Conservation (phyloP, 2,888 invertebrate species). For the Agrochola lychnidis region DNA sequence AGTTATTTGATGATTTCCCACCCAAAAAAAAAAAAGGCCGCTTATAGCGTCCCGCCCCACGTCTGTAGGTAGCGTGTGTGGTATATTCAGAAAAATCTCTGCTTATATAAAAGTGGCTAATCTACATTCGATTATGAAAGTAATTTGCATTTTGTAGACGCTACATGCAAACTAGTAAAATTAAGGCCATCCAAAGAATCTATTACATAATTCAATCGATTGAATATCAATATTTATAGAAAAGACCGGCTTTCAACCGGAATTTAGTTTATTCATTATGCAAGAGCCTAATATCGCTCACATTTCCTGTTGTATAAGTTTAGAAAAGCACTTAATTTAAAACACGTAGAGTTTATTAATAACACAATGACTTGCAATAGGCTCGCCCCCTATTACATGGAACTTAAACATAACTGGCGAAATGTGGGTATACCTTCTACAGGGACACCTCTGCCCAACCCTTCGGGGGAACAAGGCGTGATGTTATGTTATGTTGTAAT, state of each 20-base stretch:
- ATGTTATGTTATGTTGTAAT: no score
- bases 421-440: no score
- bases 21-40: no score
- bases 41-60: no score
- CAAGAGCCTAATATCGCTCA: slow-evolving; percentile 32
- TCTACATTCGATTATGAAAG: slow-evolving; percentile 19
- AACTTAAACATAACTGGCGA: no score
- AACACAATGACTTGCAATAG: not conserved
- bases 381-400: no score
- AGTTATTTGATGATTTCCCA: no score
- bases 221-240: slow-evolving; percentile 35
- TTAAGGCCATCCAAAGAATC: slow-evolving; percentile 27
- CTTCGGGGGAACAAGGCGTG: no score
- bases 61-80: not conserved
- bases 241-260: slow-evolving; percentile 35
- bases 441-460: no score
- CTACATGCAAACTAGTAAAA: slow-evolving; percentile 24
- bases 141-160: slow-evolving; percentile 27
- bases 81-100: not conserved
- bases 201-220: slow-evolving; percentile 43
- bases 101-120: slow-evolving; percentile 6
- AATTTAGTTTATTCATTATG: slow-evolving; percentile 36
- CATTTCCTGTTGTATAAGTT: slow-evolving; percentile 31
- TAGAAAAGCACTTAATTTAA: slow-evolving; percentile 2
- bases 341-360: slow-evolving; percentile 28